These are phyloP conservation scores for Peromyscus californicus DNA, from an alignment of 2,113 vertebrate genomes.

Conservation along the genomic window DNA sequence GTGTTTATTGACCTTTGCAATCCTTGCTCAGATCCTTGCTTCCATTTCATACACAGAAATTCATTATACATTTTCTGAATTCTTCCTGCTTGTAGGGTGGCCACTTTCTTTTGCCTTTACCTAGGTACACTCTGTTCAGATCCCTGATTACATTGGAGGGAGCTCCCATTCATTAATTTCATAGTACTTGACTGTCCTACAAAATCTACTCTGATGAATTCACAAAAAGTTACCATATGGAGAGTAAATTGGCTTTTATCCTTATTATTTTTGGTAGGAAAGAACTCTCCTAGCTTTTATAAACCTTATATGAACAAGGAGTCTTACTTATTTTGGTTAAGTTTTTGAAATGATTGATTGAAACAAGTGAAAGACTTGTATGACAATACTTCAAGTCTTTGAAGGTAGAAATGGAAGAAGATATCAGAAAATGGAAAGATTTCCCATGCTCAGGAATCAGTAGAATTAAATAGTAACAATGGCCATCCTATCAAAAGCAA, in stretches of 20 bases:
- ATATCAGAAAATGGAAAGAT: no score
- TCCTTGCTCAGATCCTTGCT: neutral
- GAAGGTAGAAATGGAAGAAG: no score
- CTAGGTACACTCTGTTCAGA: neutral
- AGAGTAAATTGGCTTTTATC: neutral
- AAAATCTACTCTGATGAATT: neutral
- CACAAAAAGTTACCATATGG: neutral
- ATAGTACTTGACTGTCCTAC: neutral
- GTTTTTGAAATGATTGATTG: neutral
- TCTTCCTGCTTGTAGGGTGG: neutral
- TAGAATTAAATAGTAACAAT: no score
- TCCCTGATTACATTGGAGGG: neutral
- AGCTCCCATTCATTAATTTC: neutral
- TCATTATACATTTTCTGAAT: neutral
- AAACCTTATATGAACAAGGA: neutral
- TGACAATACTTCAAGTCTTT: no score
- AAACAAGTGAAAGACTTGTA: neutral
- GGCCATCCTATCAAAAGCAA: no score
- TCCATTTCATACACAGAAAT: neutral
- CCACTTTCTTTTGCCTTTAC: fast-evolving
- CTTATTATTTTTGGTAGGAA: neutral
- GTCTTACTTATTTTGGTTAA: neutral
- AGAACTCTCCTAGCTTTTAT: neutral
- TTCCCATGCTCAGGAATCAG: no score
- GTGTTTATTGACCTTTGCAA: no score